Evolutionary conservation across 2,113 vertebrate species (phyloP), one percentile per base, ranked within the genome.

Genomic region (Capreolus pygargus): DNA sequence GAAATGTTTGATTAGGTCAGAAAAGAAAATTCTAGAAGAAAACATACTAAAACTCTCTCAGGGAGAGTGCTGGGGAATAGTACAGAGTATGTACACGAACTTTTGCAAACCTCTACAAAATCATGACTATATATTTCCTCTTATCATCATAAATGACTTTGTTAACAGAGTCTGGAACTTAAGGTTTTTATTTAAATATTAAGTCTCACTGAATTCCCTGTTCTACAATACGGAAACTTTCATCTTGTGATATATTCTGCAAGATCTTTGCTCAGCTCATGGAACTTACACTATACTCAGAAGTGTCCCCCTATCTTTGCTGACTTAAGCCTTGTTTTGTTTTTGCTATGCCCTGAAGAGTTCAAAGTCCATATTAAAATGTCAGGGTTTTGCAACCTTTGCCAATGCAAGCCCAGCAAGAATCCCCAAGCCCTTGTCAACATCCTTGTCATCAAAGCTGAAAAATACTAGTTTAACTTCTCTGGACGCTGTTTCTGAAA

Each of bases 301-400:
- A 94, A 96, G 70, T 50, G 70, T 23, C 33, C 33, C 16, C 33
- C 6, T 1, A 0, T 54, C 92, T 50, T 81, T 98, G 90, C 95
- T 88, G 90, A 97, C 84, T 27, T 64, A 39, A 54, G 36, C 5
- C 0, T 0, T 47, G 43, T 43, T 83, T 89, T 83, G 28, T 57
- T 95, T 84, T 39, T 30, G 47, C 39, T 11, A 1, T 58, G 43
- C 16, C 45, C 45, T 17, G 39, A 94, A 25, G 5, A 1, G 70
- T 52, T 95, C 89, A 92, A 95, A 96, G 95, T 97, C 89, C 84
- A n/a, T 17, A 47, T 58, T 76, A 54, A 87, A 96, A 84, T 3
- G 25, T 39, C 79, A 81, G 39, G 30, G 47, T 36, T 93, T 93
- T 89, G 45, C 74, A 67, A 95, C 13, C 74, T 91, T 89, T 82